Percentiles rank a stretch among this genome's conserved stretches.
These are phyloP conservation scores for Bubo blakistoni DNA, from an alignment of 2,113 vertebrate genomes.

Conservation along the genomic window DNA sequence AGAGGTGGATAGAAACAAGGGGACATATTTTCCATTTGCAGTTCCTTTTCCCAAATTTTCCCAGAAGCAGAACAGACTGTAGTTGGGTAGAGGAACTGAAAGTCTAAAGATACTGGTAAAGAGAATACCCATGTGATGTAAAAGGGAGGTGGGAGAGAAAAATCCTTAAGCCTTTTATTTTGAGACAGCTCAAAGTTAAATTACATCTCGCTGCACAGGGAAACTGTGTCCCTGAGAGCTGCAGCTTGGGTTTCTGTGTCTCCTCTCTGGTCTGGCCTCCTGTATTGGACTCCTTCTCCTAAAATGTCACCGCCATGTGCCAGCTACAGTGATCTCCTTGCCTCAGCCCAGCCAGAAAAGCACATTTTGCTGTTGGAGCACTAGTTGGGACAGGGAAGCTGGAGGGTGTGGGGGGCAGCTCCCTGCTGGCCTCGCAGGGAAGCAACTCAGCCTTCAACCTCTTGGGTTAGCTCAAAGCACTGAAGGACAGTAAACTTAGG, in stretches of 20 bases:
- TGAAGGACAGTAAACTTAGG: neutral
- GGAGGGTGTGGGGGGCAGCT: neutral
- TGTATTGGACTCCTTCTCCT: neutral
- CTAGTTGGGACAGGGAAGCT: neutral
- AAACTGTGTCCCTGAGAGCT: neutral
- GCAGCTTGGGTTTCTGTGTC: neutral
- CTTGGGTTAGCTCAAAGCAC: neutral
- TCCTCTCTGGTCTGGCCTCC: neutral
- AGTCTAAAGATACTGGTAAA: slow-evolving; percentile 23
- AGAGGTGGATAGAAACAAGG: slow-evolving; percentile 16
- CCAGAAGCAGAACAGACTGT: slow-evolving; percentile 48
- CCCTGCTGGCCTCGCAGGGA: neutral
- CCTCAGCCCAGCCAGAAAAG: neutral
- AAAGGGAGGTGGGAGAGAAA: neutral
- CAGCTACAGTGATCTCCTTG: neutral
- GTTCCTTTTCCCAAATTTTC: slow-evolving; percentile 29
- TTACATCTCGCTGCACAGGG: rapidly evolving
- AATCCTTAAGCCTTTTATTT: neutral
- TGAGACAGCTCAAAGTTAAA: neutral
- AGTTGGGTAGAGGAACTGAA: slow-evolving; percentile 32
- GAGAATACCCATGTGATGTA: neutral
- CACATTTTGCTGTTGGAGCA: neutral
- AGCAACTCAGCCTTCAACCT: neutral
- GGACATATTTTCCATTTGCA: slow-evolving; percentile 46
- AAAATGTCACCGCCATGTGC: neutral